Base-by-base conservation (phyloP, 2,888 invertebrate genomes). In the Pristionchus fissidentatus region DNA sequence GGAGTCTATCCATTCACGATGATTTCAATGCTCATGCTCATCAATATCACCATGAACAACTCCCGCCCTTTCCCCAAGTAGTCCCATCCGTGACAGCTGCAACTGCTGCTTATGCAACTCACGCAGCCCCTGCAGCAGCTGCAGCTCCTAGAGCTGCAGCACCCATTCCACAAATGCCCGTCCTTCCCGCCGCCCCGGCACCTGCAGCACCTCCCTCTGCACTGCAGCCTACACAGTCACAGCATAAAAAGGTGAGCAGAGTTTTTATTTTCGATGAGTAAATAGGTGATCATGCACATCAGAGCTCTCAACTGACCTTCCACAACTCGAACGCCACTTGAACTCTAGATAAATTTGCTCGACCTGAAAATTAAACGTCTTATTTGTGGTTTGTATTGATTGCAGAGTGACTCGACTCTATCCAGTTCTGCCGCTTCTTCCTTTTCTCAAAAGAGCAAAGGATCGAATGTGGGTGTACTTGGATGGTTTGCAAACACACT, bases 401-500 rank as follows among this genome's bases (percentile, higher is more conserved):
- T 52, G 15, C 49, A 52, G 49, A 46, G 49, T 26, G 49, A 75
- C 5, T 49, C 29, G n/a, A n/a, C n/a, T n/a, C n/a, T n/a, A n/a
- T n/a, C n/a, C n/a, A n/a, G n/a, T n/a, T n/a, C n/a, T 13, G 35
- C 46, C 1, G 8, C 70, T 5, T 70, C 70, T 4, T 22, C 70
- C n/a, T 43, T 41, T 26, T 0, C 70, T 41, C 43, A 22, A 62
- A 62, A 38, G 43, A 19, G 10, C 22, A 35, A 10, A 49, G 52
- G 77, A 79, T 52, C 55, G 32, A 55, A 55, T n/a, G 66, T 46
- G n/a, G 84, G 85, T n/a, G n/a, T n/a, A n/a, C n/a, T n/a, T n/a
- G n/a, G n/a, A 43, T 87, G 86, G 26, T 19, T 88, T 10, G 77
- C 35, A 38, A 70, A 35, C 10, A 85, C 77, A n/a, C n/a, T n/a